Evolutionary conservation across 2,888 invertebrate species (phyloP).

Genomic region (Candidula unifasciata): DNA sequence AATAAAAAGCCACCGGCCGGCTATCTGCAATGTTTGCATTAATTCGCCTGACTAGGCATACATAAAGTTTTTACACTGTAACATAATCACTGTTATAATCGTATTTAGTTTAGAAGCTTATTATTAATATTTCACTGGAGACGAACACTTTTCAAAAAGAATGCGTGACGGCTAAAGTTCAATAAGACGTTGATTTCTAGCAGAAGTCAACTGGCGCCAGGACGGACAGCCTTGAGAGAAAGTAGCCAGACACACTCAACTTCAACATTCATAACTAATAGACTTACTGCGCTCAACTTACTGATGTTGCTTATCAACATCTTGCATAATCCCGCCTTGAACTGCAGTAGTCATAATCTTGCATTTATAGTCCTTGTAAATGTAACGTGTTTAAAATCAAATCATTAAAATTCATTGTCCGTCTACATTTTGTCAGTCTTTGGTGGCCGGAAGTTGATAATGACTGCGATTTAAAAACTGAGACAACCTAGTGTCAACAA

Average conservation of each 20-base stretch:
- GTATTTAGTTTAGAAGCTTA: too few species aligned
- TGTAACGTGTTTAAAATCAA: background rate
- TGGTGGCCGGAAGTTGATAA: conserved; percentile 45
- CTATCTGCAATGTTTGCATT: too few species aligned
- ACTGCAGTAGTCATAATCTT: conserved; percentile 32
- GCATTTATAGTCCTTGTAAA: conserved; percentile 2
- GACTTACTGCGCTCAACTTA: conserved; percentile 44
- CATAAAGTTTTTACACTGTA: too few species aligned
- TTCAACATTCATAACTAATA: background rate
- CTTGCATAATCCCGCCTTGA: conserved; percentile 30
- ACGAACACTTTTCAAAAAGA: too few species aligned
- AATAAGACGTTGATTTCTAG: background rate
- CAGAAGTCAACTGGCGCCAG: conserved; percentile 13
- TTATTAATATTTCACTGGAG: too few species aligned
- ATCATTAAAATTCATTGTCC: conserved; percentile 39
- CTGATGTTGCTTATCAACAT: conserved; percentile 37
- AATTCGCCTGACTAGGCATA: too few species aligned
- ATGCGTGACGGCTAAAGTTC: too few species aligned
- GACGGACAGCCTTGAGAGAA: background rate
- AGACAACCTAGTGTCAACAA: background rate
- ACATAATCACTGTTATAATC: too few species aligned
- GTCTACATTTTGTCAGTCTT: conserved; percentile 30
- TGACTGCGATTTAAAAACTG: conserved; percentile 28
- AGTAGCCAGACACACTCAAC: background rate
- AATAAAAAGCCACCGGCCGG: too few species aligned